Evolutionary conservation across 2,888 invertebrate species (phyloP).

Genomic region (Papilio demoleus): DNA sequence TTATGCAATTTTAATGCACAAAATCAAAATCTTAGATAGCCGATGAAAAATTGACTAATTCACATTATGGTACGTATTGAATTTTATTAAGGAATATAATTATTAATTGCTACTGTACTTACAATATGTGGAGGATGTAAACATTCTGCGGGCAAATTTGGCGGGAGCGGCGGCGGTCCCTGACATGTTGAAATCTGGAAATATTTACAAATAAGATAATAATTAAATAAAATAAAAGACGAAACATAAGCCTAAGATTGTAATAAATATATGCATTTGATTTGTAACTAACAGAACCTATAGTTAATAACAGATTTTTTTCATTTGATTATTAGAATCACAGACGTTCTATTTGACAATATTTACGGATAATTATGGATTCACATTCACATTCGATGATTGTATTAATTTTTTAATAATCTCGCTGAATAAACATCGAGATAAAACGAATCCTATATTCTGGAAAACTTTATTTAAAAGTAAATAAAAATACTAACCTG

Average conservation of each 20-base stretch:
- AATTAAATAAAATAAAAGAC: no score
- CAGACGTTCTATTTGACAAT: no score
- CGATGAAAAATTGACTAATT: no score
- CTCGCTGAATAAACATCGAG: neutral
- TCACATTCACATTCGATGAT: neutral
- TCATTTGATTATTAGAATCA: no score
- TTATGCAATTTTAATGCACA: no score
- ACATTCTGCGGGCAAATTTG: conserved; percentile 38
- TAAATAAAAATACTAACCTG: conserved; percentile 57
- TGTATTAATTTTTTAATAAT: neutral
- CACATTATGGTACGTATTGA: no score
- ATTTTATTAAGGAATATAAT: neutral
- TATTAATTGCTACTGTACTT: conserved; percentile 14
- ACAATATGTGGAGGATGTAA: conserved; percentile 37
- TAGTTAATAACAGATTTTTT: no score
- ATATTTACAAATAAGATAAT: neutral
- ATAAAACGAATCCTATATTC: neutral
- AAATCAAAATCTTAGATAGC: no score
- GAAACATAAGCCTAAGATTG: no score
- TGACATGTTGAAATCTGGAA: conserved; percentile 33
- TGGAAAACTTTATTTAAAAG: neutral
- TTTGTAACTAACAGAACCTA: no score
- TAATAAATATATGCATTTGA: no score
- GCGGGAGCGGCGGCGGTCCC: conserved; percentile 35
- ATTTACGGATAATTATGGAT: no score